Percentiles rank a stretch among this genome's conserved stretches.
These are phyloP conservation scores for Zaprionus davidi DNA, from an alignment of 1,140 invertebrate genomes.

Conservation along the genomic window DNA sequence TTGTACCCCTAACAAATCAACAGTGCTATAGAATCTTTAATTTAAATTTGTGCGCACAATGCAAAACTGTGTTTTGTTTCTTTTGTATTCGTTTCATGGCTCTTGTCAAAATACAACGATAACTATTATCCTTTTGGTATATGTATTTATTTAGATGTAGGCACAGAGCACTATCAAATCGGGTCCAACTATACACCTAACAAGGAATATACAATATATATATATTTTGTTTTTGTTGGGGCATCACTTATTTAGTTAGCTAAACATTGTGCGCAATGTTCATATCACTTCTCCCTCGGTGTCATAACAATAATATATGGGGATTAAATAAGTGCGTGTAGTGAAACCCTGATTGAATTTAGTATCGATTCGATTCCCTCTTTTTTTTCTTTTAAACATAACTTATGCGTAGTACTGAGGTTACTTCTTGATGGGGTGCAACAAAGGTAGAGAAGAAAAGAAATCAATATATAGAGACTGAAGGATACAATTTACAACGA, in stretches of 20 bases:
- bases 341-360: neutral
- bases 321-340: neutral
- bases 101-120: neutral
- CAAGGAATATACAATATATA: conserved; percentile 1
- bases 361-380: neutral
- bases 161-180: neutral
- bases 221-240: neutral
- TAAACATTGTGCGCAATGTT: neutral
- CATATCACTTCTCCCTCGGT: neutral
- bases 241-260: neutral
- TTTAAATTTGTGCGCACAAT: neutral
- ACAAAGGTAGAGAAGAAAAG: neutral
- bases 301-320: conserved; percentile 5
- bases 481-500: conserved; percentile 20
- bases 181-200: neutral
- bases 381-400: neutral
- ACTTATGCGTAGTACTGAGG: neutral
- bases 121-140: neutral
- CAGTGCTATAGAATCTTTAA: neutral
- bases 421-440: conserved; percentile 2
- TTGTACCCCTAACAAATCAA: too few relatives aligned
- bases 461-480: neutral
- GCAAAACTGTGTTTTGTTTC: neutral
- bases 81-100: neutral
- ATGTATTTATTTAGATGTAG: neutral